Evolutionary conservation across 2,888 invertebrate genomes (phyloP).

Genomic region (Melinopterus prodromus): DNA sequence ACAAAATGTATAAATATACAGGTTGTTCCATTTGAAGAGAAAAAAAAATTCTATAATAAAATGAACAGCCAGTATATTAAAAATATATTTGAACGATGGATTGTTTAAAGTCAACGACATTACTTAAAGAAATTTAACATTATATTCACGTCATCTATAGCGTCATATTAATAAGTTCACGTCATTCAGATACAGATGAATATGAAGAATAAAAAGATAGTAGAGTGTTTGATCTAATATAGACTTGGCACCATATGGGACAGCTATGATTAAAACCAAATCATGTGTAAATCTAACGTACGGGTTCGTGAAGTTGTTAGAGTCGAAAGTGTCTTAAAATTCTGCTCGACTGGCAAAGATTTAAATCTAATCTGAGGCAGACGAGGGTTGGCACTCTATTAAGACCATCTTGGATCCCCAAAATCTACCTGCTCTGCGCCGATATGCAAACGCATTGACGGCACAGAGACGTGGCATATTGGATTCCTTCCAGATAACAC

Average conservation of each 20-base stretch:
- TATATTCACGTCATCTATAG: no score
- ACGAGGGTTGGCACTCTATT: constrained; percentile 50
- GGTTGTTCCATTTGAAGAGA: no score
- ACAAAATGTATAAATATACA: no score
- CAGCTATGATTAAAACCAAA: not conserved
- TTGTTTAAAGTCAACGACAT: no score
- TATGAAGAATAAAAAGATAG: no score
- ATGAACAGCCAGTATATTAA: no score
- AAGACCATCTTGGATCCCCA: constrained; percentile 37
- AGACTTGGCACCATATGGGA: not conserved
- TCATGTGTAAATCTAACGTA: not conserved
- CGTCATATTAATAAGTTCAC: no score
- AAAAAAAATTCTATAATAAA: no score
- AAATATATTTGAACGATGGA: no score
- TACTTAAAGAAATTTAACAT: no score
- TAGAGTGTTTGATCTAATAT: no score
- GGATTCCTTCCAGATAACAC: constrained; percentile 4
- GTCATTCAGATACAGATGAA: no score
- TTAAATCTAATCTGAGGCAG: constrained; percentile 45
- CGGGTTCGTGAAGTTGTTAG: not conserved
- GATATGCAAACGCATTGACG: constrained; percentile 18
- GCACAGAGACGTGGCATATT: not conserved
- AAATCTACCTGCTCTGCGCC: constrained; percentile 12
- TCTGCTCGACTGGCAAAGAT: constrained; percentile 34
- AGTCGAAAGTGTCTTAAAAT: constrained; percentile 29